Conservation (phyloP, 1,140 invertebrate genomes). For the Drosophila oshimai region DNA sequence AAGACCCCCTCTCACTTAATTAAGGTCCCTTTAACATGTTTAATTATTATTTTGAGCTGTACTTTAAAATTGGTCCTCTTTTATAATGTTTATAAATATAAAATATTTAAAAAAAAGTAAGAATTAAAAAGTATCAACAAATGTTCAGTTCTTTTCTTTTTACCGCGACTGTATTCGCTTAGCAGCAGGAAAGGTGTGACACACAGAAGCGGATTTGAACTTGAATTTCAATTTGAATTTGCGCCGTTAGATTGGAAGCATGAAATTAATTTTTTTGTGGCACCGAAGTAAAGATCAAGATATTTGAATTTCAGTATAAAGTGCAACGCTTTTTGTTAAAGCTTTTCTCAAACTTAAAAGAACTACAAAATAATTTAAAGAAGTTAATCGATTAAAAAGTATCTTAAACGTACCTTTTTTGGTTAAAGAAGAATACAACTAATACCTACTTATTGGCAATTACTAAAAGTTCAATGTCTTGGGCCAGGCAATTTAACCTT, state of each 20-base stretch:
- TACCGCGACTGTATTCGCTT: neutral
- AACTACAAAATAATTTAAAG: neutral
- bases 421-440: neutral
- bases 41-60: too few species aligned
- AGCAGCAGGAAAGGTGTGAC: slow-evolving; percentile 20
- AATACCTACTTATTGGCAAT: neutral
- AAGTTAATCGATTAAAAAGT: too few species aligned
- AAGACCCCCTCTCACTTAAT: too few species aligned
- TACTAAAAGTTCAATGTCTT: slow-evolving; percentile 8
- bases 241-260: slow-evolving; percentile 18
- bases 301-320: neutral
- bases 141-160: neutral
- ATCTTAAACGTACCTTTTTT: too few species aligned
- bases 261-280: neutral
- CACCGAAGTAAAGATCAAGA: neutral
- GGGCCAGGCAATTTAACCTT: neutral
- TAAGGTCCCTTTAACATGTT: too few species aligned
- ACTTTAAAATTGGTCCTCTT: neutral
- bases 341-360: too few species aligned
- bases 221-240: slow-evolving; percentile 31
- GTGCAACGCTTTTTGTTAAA: neutral
- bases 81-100: neutral
- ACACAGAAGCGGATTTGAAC: slow-evolving; percentile 31
- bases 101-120: neutral
- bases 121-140: neutral